These are phyloP conservation scores for Epinotia brunnichana DNA, from an alignment of 2,888 invertebrate genomes.

Conservation along the genomic window DNA sequence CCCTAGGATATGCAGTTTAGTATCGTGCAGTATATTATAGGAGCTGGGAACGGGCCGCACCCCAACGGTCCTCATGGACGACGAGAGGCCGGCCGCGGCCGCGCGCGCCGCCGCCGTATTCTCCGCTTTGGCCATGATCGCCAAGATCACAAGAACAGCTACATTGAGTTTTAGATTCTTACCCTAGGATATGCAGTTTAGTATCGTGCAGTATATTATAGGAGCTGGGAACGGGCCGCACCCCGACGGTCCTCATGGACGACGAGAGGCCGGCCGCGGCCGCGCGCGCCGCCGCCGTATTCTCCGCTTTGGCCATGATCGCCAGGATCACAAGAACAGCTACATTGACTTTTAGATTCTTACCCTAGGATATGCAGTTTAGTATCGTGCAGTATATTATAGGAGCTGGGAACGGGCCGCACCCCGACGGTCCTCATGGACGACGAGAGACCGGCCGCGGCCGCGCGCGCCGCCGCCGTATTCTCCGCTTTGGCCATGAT, in stretches of 20 bases:
- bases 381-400: slow-evolving; percentile 84
- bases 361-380: slow-evolving; percentile 88
- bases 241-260: slow-evolving; percentile 80
- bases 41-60: slow-evolving; percentile 88
- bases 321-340: not conserved
- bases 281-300: slow-evolving; percentile 61
- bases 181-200: slow-evolving; percentile 88
- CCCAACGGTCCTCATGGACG: slow-evolving; percentile 80
- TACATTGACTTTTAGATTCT: not conserved
- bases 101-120: slow-evolving; percentile 62
- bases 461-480: slow-evolving; percentile 60
- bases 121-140: not conserved
- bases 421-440: slow-evolving; percentile 83
- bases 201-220: slow-evolving; percentile 86
- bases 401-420: slow-evolving; percentile 87
- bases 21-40: slow-evolving; percentile 85
- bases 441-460: slow-evolving; percentile 68
- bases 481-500: no score
- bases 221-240: slow-evolving; percentile 87
- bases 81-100: slow-evolving; percentile 66
- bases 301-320: no score
- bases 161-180: not conserved
- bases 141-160: not conserved
- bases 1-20: slow-evolving; percentile 87
- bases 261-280: slow-evolving; percentile 68